These are phyloP conservation scores for Matsumyia berberina DNA, from an alignment of 2,888 invertebrate genomes.

Conservation along the genomic window DNA sequence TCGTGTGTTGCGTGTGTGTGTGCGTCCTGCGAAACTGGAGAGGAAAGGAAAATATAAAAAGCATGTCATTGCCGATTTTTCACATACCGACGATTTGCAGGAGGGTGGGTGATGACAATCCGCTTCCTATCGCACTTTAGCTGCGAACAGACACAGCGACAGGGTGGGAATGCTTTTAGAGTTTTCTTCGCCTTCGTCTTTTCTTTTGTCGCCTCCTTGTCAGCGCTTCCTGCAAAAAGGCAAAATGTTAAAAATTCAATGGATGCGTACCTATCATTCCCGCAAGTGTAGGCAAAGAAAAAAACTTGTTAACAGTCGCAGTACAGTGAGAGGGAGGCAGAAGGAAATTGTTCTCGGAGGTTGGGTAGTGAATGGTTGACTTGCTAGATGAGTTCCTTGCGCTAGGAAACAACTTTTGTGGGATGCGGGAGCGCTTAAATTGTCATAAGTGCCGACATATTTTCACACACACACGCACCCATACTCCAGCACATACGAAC, in stretches of 20 bases:
- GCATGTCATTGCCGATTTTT: constrained; percentile 44
- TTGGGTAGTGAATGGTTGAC: constrained; percentile 7
- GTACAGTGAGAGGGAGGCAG: neutral
- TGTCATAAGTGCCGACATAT: constrained; percentile 51
- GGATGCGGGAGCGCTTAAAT: constrained; percentile 28
- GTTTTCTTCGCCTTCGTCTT: constrained; percentile 2
- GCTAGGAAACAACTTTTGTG: constrained; percentile 14
- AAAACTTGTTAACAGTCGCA: constrained; percentile 50
- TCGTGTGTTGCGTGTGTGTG: neutral
- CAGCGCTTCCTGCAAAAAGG: constrained; percentile 13
- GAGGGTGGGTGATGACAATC: constrained; percentile 33
- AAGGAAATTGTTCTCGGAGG: constrained; percentile 12
- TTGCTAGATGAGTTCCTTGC: constrained; percentile 1
- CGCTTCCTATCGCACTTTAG: constrained; percentile 34
- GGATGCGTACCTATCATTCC: constrained; percentile 54
- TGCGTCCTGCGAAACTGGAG: neutral
- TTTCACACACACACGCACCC: constrained; percentile 10
- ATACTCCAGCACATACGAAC: constrained; percentile 5
- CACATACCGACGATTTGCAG: constrained; percentile 35
- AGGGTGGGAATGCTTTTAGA: constrained; percentile 40
- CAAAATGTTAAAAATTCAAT: constrained; percentile 35
- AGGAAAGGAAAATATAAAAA: constrained; percentile 21
- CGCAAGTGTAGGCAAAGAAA: constrained; percentile 37
- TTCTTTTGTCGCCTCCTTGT: neutral
- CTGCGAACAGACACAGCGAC: neutral